Evolutionary conservation across 2,888 invertebrate species (phyloP).

Genomic region (Drosophila rubida): DNA sequence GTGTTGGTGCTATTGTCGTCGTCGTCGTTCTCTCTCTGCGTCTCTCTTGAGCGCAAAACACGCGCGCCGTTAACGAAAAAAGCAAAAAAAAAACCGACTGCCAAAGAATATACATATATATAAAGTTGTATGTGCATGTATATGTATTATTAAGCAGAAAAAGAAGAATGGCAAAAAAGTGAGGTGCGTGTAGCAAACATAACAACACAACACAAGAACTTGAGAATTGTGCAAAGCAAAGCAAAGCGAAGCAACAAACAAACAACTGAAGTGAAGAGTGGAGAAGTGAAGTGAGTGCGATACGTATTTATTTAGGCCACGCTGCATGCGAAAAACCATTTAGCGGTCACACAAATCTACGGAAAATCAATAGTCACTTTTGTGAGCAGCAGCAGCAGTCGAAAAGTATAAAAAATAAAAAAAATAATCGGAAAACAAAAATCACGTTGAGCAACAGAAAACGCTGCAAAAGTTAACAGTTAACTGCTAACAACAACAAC

Average conservation of each 20-base stretch:
- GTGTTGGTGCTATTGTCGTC: conserved; percentile 29
- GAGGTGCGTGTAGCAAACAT: conserved; percentile 45
- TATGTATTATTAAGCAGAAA: conserved; percentile 56
- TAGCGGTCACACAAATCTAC: conserved; percentile 53
- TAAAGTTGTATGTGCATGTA: conserved; percentile 4
- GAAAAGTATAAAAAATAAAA: conserved; percentile 26
- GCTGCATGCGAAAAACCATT: conserved; percentile 56
- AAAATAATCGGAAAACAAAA: background rate
- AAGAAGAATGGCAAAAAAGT: conserved; percentile 10
- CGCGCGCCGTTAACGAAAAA: conserved; percentile 47
- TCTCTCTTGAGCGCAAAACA: conserved; percentile 54
- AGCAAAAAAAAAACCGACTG: conserved; percentile 40
- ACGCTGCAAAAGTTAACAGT: conserved; percentile 55
- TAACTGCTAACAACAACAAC: conserved; percentile 33
- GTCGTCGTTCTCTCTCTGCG: conserved; percentile 31
- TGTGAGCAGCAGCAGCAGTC: conserved; percentile 30
- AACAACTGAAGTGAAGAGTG: conserved; percentile 28
- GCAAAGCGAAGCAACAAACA: conserved; percentile 32
- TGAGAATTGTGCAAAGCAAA: conserved; percentile 3
- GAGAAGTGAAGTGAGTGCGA: conserved; percentile 11
- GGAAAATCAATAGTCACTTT: conserved; percentile 73
- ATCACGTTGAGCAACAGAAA: conserved; percentile 64
- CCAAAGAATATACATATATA: conserved; percentile 27
- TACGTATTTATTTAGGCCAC: conserved; percentile 56
- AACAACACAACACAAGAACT: conserved; percentile 30